Evolutionary conservation across 35 echinoderm and acorn worm genomes (phyloP).

Genomic region (Stichopus chloronotus): DNA sequence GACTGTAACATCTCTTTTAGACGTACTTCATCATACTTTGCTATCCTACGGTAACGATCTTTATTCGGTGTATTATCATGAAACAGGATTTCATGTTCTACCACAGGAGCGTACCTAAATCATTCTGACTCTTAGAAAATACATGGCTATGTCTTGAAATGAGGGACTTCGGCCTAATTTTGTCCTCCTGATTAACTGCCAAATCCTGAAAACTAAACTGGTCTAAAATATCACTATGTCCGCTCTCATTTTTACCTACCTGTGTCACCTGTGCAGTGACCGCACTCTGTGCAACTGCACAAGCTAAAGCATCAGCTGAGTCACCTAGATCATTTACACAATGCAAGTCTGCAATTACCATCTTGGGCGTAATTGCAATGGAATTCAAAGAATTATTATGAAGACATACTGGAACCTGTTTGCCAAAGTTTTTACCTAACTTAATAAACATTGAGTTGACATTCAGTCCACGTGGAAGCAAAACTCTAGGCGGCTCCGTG

Average conservation of each 20-base stretch:
- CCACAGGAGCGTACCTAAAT: background rate
- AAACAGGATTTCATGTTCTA: background rate
- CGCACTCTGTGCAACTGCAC: background rate
- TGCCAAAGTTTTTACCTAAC: background rate
- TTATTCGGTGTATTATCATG: background rate
- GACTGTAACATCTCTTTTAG: slow-evolving; percentile 26
- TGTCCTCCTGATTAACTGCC: too few species aligned
- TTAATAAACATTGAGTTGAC: background rate
- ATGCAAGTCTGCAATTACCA: slow-evolving; percentile 14
- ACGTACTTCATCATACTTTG: slow-evolving; percentile 31
- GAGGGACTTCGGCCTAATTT: background rate
- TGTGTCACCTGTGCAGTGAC: background rate
- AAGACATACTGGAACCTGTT: background rate
- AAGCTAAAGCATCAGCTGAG: background rate
- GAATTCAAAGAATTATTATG: background rate
- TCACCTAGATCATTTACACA: background rate
- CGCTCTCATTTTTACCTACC: background rate
- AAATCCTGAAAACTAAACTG: too few species aligned
- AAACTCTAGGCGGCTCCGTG: background rate
- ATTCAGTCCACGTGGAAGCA: background rate
- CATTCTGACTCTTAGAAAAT: background rate
- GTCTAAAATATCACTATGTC: too few species aligned
- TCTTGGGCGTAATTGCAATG: background rate
- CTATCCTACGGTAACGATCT: background rate
- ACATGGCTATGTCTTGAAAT: background rate